These are phyloP conservation scores for Geotrupes spiniger DNA, from an alignment of 2,888 invertebrate genomes.

Conservation along the genomic window DNA sequence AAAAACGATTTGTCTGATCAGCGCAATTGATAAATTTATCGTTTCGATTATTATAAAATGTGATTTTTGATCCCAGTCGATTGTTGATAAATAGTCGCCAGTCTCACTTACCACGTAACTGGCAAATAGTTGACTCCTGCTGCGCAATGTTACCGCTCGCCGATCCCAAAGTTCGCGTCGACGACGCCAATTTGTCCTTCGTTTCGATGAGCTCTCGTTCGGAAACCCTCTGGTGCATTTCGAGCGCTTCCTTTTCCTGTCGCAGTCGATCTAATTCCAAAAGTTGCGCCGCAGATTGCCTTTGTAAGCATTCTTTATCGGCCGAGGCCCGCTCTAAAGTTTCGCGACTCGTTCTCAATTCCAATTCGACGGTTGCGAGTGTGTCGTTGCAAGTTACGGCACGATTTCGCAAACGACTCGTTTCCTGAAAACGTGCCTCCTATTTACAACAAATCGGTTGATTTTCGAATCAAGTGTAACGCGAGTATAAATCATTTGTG, in stretches of 20 bases:
- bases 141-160: slow-evolving; percentile 68
- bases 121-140: slow-evolving; percentile 66
- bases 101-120: slow-evolving; percentile 61
- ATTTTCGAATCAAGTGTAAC: too few relatives aligned
- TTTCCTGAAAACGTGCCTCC: slow-evolving; percentile 41
- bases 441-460: too few relatives aligned
- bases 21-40: too few relatives aligned
- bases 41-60: neutral
- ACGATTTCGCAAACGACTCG: slow-evolving; percentile 43
- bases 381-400: slow-evolving; percentile 60
- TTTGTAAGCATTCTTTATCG: slow-evolving; percentile 73
- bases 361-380: slow-evolving; percentile 61
- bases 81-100: too few relatives aligned
- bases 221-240: slow-evolving; percentile 68
- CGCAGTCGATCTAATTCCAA: slow-evolving; percentile 69
- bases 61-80: too few relatives aligned
- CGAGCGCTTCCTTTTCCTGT: slow-evolving; percentile 74
- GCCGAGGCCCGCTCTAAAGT: slow-evolving; percentile 61
- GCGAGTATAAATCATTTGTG: too few relatives aligned
- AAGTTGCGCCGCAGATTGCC: slow-evolving; percentile 69
- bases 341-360: slow-evolving; percentile 64
- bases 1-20: too few relatives aligned
- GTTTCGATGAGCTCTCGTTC: slow-evolving; percentile 71
- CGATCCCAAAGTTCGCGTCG: slow-evolving; percentile 63
- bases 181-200: slow-evolving; percentile 64